Conservation (phyloP, 2,113 vertebrate species). For the Hyla sarda region DNA sequence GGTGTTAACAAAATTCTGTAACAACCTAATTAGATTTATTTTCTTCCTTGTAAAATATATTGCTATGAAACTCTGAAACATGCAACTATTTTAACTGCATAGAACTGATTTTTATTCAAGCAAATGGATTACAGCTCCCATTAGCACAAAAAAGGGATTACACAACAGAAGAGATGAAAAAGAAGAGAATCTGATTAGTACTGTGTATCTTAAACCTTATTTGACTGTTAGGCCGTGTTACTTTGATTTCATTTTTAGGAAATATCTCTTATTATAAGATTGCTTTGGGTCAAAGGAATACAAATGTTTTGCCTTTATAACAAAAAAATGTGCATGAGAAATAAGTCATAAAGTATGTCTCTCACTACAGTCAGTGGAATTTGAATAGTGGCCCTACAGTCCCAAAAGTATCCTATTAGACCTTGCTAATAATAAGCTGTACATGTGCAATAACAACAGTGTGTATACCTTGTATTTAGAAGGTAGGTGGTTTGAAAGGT, state of each 20-base stretch:
- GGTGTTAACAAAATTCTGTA: conserved; percentile 15
- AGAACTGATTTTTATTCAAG: conserved; percentile 3
- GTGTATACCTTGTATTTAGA: too few species aligned
- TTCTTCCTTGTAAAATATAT: conserved; percentile 26
- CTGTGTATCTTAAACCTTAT: conserved; percentile 24
- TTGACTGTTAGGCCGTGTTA: conserved; percentile 2
- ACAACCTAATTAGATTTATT: conserved; percentile 15
- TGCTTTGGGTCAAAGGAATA: neutral
- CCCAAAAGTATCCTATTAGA: neutral
- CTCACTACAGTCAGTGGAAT: neutral
- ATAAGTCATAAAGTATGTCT: neutral
- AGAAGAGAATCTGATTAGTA: conserved; percentile 6
- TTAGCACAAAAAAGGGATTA: conserved; percentile 40
- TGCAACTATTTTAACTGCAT: conserved; percentile 6
- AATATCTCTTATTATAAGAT: conserved; percentile 4
- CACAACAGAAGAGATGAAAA: conserved; percentile 35
- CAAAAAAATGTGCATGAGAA: neutral
- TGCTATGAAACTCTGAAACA: conserved; percentile 2
- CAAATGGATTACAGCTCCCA: conserved; percentile 37
- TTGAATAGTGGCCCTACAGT: neutral
- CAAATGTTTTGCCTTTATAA: neutral
- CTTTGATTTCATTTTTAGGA: conserved; percentile 29
- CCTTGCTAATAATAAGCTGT: too few species aligned
- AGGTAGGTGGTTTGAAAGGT: too few species aligned
- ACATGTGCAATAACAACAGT: too few species aligned